phyloP scores from a whole-genome alignment of 2,113 vertebrate species.

The Emydura subglobosa region DNA sequence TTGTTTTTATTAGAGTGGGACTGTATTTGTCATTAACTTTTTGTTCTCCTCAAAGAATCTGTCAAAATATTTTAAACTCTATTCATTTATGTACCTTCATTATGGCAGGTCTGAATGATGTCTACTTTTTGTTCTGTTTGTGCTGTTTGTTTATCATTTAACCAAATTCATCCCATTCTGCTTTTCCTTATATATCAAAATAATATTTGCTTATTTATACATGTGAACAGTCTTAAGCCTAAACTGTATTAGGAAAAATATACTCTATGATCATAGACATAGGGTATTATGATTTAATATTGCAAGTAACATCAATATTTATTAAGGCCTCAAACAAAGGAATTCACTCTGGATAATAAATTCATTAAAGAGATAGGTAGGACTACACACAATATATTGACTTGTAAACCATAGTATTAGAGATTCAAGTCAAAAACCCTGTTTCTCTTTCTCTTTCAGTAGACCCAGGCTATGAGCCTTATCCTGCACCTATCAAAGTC shows the following conservation, averaged over 20 bases:
- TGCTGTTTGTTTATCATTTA: not conserved
- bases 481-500: not conserved
- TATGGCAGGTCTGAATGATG: not conserved
- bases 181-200: not conserved
- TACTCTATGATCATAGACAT: not conserved
- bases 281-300: not conserved
- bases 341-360: not conserved
- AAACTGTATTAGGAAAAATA: not conserved
- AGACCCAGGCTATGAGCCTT: not conserved
- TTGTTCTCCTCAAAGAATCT: not conserved
- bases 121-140: slow-evolving; percentile 1
- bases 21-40: not conserved
- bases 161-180: not conserved
- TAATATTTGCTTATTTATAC: not conserved
- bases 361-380: not conserved
- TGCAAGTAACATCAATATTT: not conserved
- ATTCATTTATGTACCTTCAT: slow-evolving; percentile 11
- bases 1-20: not conserved
- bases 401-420: not conserved
- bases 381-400: not conserved
- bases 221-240: not conserved
- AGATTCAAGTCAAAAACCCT: not conserved
- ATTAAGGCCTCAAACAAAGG: not conserved
- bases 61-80: not conserved
- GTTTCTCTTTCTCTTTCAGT: not conserved